Percentiles rank a stretch among this genome's conserved stretches.
phyloP scores from a whole-genome alignment of 2,797 vertebrate genomes.

The Chaetodon trifasciatus region DNA sequence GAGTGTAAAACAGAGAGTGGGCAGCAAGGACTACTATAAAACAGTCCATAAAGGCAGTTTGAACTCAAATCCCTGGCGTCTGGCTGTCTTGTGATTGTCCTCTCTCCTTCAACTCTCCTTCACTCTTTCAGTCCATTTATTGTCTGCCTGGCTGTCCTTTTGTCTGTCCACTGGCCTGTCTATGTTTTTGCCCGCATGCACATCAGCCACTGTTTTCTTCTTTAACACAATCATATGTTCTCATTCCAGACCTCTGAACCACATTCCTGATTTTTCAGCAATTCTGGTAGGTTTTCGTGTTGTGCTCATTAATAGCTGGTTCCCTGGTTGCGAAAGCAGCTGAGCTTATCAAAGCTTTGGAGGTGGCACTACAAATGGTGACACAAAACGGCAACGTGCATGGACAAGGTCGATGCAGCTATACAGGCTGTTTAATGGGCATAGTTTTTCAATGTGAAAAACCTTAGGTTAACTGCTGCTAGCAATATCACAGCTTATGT shows the following conservation, averaged over 20 bases:
- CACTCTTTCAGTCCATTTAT: slow-evolving; percentile 42
- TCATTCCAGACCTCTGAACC: neutral
- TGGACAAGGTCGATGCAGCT: neutral
- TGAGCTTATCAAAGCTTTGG: neutral
- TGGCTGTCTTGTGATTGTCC: slow-evolving; percentile 40
- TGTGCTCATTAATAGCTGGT: neutral
- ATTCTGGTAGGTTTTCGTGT: neutral
- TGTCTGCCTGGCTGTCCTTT: slow-evolving; percentile 5
- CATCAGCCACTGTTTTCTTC: neutral
- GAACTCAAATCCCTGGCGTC: slow-evolving; percentile 40
- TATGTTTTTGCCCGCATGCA: neutral
- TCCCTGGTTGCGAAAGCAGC: slow-evolving; percentile 1
- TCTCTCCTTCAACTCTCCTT: slow-evolving; percentile 70
- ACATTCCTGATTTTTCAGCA: neutral
- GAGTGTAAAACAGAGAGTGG: slow-evolving; percentile 28
- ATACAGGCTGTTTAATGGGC: neutral
- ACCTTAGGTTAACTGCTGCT: neutral
- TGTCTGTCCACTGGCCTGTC: slow-evolving; percentile 2
- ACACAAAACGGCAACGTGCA: neutral
- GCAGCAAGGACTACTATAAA: slow-evolving; percentile 53
- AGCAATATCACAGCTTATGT: neutral
- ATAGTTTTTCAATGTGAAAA: neutral
- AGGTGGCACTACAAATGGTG: neutral
- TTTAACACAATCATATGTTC: neutral
- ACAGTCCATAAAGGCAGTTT: slow-evolving; percentile 55